These are phyloP conservation scores for Caenorhabditis inopinata DNA, from an alignment of 1,140 invertebrate species.

Conservation along the genomic window DNA sequence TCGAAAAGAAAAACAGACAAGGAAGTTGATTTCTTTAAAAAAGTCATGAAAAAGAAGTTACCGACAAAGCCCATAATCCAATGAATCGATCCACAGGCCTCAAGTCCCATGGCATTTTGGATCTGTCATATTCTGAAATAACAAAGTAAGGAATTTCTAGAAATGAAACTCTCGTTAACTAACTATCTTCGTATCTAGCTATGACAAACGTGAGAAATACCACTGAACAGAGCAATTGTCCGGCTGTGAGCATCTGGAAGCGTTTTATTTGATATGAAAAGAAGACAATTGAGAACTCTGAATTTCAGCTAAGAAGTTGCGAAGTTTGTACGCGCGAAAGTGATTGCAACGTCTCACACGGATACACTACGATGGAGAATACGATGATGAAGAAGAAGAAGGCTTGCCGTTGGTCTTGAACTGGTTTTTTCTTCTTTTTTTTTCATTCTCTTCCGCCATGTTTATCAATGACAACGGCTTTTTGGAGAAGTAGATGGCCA, in stretches of 20 bases:
- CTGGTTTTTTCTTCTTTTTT: neutral
- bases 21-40: neutral
- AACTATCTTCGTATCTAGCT: constrained; percentile 14
- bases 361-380: too few species aligned
- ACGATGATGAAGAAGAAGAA: neutral
- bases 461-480: constrained; percentile 8
- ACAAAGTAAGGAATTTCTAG: neutral
- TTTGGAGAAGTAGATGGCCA: neutral
- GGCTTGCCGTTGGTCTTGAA: constrained; percentile 16
- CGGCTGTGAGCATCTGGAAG: neutral
- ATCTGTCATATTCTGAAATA: constrained; percentile 56
- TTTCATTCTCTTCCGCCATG: neutral
- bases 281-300: too few species aligned
- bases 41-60: neutral
- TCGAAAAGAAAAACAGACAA: neutral
- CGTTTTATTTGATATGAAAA: too few species aligned
- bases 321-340: neutral
- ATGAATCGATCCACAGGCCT: constrained; percentile 62
- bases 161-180: neutral
- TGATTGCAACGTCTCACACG: too few species aligned
- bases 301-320: neutral
- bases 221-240: neutral
- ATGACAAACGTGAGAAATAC: constrained; percentile 19
- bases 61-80: constrained; percentile 56
- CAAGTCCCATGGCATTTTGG: constrained; percentile 61